Evolutionary conservation across 2,888 invertebrate genomes (phyloP), one percentile per base, ranked within the genome.

Genomic region (Tetranychus piercei): DNA sequence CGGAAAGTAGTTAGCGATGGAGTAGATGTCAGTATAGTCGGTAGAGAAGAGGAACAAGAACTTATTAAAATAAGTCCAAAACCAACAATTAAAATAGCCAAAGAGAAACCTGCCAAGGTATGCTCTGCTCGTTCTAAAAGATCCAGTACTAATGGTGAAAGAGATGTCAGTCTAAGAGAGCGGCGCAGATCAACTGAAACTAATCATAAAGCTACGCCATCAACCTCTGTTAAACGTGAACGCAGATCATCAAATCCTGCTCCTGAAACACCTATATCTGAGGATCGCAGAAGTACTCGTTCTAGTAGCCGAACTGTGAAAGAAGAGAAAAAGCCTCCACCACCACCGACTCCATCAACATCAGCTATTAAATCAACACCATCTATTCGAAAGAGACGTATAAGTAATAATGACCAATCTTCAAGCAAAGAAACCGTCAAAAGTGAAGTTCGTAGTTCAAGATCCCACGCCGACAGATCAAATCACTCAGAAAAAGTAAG

Each of bases 21-120:
- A 70, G 77, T 79, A 44, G 79, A 79, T 76, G 78, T 79, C 20
- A 78, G 78, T 11, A 77, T 79, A 65, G 77, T 79, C 22, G 79
- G 78, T 8, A 78, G 78, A 74, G 78, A 76, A 55, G 78, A 79
- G 45, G 75, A 76, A 71, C 45, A 77, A 73, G 76, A 76, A 44
- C 43, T 76, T 64, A 55, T 75, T n/a, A 74, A 75, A 67, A 71
- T 71, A 11, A 44, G 71, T 11, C 44, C 71, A 11, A 71, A 55
- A 15, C 55, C 55, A 55, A 55, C 11, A 9, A 55, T 55, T 55
- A 55, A 55, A 55, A 15, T 55, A 15, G 55, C 55, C 55, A 55
- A 55, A 55, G 55, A 55, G 55, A 55, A 55, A 55, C 55, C 55
- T 15, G 55, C 55, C 2, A 55, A 55, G 55, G 55, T 55, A 6